Evolutionary conservation across 1,140 invertebrate species (phyloP), one percentile per base, ranked within the genome.

Genomic region (Pseudomyrmex pallidus): DNA sequence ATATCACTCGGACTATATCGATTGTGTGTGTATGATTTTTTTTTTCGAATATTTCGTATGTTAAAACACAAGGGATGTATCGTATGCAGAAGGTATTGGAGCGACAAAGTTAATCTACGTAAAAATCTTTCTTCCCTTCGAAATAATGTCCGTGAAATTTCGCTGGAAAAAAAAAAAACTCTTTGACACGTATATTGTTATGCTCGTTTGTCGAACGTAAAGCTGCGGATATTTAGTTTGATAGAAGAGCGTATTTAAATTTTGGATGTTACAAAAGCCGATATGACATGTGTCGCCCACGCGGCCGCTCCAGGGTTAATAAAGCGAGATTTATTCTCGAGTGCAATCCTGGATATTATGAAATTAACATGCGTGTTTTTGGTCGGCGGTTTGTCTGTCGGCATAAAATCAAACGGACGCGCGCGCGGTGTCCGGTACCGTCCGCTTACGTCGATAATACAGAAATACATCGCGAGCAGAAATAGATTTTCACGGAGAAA

Each of bases 401-500:
- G 66, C 44, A 54, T 80, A 64, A 35, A 72, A 80, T 80, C 66
- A 59, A 61, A 80, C 44, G 54, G 35, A 35, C 44, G 54, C 15
- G 64, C 35, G 35, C 5, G 35, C 5, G 7, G 35, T 35, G 64
- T 78, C 76, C 64, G 10, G 44, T 20, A 59, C 54, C 20, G 44
- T 17, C 52, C 76, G 66, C 54, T 80, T 80, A 59, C 66, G 44
- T 80, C 76, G 76, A 80, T 72, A 70, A 61, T 80, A 80, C 54
- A 56, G 76, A 80, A 80, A 80, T 80, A 70, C 54, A 80, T 72
- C 22, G 66, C 1, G 44, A 72, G 12, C 76, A 59, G 52, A 80
- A 80, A 80, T 80, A 80, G 76, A 80, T 70, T 72, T 35, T 80
- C 54, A 56, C 44, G 66, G 54, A 80, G 76, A 66, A 80, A 56